These are phyloP conservation scores for Tanaodytes sp. DNA, from an alignment of 2,888 invertebrate genomes.

Conservation along the genomic window DNA sequence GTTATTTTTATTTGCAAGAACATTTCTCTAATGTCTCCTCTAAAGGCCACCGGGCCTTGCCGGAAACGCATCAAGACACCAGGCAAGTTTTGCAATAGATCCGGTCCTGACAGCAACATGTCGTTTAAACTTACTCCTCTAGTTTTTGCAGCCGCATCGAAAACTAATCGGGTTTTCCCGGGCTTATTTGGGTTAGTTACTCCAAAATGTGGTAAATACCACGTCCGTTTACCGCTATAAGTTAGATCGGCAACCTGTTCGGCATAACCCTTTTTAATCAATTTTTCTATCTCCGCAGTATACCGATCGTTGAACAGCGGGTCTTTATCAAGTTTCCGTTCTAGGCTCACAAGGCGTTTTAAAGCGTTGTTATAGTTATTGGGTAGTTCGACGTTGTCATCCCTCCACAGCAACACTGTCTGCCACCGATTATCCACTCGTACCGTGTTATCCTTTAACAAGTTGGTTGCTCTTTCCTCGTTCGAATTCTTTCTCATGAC, in stretches of 20 bases:
- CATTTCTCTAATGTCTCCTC: constrained; percentile 63
- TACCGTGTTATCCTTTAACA: neutral
- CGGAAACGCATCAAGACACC: constrained; percentile 66
- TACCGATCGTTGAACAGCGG: neutral
- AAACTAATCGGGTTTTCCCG: constrained; percentile 57
- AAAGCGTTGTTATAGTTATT: neutral
- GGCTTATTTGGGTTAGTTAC: constrained; percentile 56
- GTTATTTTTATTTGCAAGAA: constrained; percentile 59
- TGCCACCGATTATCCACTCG: neutral
- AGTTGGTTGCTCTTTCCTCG: neutral
- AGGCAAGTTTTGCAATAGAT: constrained; percentile 60
- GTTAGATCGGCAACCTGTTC: too few relatives aligned
- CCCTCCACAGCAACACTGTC: constrained; percentile 1
- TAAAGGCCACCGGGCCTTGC: constrained; percentile 61
- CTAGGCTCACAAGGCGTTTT: neutral
- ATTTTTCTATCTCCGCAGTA: neutral
- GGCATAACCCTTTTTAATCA: neutral
- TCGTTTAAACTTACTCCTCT: constrained; percentile 55
- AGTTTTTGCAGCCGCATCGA: constrained; percentile 59
- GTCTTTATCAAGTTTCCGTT: neutral
- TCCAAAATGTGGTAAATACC: constrained; percentile 51
- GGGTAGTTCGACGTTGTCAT: neutral
- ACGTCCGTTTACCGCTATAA: too few relatives aligned
- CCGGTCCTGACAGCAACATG: constrained; percentile 62
- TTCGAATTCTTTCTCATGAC: neutral